Evolutionary conservation across 2,113 vertebrate species (phyloP).

Genomic region (Xenus cinereus): DNA sequence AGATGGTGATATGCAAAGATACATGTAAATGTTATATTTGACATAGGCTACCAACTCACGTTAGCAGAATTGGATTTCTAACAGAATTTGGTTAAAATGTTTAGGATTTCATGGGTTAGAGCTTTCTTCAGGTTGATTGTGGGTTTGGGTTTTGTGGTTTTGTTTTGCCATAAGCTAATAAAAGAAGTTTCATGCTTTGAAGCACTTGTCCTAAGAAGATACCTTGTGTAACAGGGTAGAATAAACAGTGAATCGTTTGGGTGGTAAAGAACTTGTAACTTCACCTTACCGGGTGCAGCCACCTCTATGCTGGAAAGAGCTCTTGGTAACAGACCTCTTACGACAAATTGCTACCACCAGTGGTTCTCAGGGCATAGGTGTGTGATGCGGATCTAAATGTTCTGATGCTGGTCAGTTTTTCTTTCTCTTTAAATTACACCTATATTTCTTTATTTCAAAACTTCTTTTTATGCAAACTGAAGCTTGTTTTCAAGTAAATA

Average conservation of each 20-base stretch:
- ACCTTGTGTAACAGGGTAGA: not conserved
- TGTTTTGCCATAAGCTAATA: not conserved
- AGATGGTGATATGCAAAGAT: not conserved
- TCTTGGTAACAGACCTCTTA: not conserved
- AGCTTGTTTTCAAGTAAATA: not conserved
- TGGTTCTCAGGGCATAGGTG: fast-evolving
- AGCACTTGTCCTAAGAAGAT: not conserved
- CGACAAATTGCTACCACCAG: not conserved
- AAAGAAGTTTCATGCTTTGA: not conserved
- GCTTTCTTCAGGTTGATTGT: not conserved
- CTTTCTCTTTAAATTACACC: not conserved
- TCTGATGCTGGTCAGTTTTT: not conserved
- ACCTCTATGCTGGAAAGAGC: not conserved
- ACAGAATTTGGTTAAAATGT: not conserved
- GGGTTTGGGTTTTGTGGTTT: not conserved
- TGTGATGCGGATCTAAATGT: not conserved
- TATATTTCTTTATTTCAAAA: not conserved
- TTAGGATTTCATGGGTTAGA: not conserved
- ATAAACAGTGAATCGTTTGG: not conserved
- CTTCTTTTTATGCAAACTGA: not conserved
- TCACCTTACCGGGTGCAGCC: not conserved
- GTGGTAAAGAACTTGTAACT: not conserved
- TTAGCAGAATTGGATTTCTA: not conserved
- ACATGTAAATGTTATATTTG: not conserved
- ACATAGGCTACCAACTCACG: not conserved